Evolutionary conservation across 2,797 vertebrate species (phyloP).

Genomic region (Alcedo quadribrachys): DNA sequence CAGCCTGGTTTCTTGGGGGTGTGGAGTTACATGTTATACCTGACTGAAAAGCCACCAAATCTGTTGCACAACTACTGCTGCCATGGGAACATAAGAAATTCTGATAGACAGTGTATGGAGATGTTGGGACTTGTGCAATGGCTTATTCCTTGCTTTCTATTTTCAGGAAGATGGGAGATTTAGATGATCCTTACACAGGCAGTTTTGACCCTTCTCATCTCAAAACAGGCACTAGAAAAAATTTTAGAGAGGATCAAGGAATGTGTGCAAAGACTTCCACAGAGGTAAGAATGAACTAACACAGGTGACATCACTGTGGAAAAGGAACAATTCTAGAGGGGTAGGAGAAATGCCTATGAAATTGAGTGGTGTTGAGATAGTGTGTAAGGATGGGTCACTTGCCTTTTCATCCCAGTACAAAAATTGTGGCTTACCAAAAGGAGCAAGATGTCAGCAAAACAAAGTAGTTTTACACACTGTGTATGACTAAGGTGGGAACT

Average conservation of each 20-base stretch:
- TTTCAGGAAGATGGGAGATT: not conserved
- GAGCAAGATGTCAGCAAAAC: not conserved
- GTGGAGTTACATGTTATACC: slow-evolving; percentile 10
- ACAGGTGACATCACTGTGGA: not conserved
- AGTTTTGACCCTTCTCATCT: not conserved
- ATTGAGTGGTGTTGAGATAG: not conserved
- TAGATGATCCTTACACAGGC: not conserved
- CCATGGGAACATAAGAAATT: not conserved
- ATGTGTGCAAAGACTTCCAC: not conserved
- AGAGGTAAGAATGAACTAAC: not conserved
- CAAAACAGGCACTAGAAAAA: not conserved
- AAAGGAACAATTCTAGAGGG: not conserved
- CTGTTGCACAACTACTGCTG: slow-evolving; percentile 35
- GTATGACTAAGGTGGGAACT: not conserved
- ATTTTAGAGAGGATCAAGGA: not conserved
- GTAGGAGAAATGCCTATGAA: not conserved
- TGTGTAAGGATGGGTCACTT: not conserved
- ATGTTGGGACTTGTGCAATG: slow-evolving; percentile 16
- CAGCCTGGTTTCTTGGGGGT: slow-evolving; percentile 44
- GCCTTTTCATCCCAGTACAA: not conserved
- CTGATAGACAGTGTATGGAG: slow-evolving; percentile 24
- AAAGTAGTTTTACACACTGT: not conserved
- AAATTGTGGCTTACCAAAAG: not conserved
- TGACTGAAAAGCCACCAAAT: slow-evolving; percentile 36
- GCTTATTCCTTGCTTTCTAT: not conserved